Evolutionary conservation across 1,140 invertebrate genomes (phyloP).

Genomic region (Lysiphlebus fabarum): DNA sequence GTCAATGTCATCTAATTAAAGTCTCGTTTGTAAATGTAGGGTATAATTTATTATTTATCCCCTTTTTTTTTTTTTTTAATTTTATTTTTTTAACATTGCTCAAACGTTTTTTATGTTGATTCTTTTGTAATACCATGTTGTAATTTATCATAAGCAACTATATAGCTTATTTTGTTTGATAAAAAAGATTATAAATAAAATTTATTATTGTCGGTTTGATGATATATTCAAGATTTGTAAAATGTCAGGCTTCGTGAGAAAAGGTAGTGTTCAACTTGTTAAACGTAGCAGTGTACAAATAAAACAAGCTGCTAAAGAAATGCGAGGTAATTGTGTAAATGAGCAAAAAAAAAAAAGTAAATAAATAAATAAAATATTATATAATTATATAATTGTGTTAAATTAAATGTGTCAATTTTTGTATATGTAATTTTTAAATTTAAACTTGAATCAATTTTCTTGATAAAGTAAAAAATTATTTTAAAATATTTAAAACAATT

Average conservation of each 20-base stretch:
- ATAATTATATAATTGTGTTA: no score
- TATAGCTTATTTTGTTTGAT: conserved; percentile 22
- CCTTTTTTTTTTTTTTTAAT: background rate
- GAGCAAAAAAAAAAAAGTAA: no score
- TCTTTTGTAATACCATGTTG: background rate
- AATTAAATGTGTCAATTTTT: no score
- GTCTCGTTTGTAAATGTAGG: conserved; percentile 33
- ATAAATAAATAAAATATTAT: no score
- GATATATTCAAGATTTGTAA: conserved; percentile 33
- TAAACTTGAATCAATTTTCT: no score
- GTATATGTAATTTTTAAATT: no score
- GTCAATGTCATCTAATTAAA: conserved; percentile 32
- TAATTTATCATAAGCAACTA: background rate
- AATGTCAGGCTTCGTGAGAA: conserved; percentile 49
- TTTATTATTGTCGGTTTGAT: conserved; percentile 28
- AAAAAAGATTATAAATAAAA: conserved; percentile 27
- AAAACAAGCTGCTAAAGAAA: conserved; percentile 55
- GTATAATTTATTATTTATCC: conserved; percentile 31
- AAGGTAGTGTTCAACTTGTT: conserved; percentile 46
- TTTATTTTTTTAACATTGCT: no score
- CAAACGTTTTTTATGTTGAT: background rate
- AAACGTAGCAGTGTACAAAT: conserved; percentile 57
- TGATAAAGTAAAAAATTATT: no score
- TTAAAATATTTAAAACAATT: no score
- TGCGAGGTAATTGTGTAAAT: conserved; percentile 44